Evolutionary conservation across 2,113 vertebrate species (phyloP), one percentile per base, ranked within the genome.

Genomic region (Oryzias javanicus): DNA sequence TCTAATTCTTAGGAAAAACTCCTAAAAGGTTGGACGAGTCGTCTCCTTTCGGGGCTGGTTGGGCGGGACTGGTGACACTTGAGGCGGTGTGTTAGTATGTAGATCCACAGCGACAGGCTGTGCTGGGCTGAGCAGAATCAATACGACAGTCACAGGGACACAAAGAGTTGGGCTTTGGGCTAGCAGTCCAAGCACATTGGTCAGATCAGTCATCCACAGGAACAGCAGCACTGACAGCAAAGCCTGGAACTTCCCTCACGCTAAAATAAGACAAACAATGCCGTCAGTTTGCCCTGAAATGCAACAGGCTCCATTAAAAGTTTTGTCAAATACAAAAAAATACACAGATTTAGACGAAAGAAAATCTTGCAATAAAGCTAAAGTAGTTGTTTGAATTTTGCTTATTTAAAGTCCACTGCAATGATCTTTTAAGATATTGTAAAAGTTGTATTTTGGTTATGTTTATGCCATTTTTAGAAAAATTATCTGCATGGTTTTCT

Each of bases 111-210:
- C 93, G 96, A 99, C 97, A 96, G 93, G 94, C 94, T 87, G 88
- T 89, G 90, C 93, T 47, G 87, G 91, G 91, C 87, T 85, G 91
- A 95, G 92, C 90, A 91, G 95, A 98, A 98, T 99, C 90, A 92
- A 98, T 99, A 94, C 94, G 97, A 98, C 95, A 99, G 95, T 95
- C 94, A 93, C 93, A 89, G 89, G 92, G 92, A 94, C 92, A 93
- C 87, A 90, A 78, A 62, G 90, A 93, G 94, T 89, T 92, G 92
- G 88, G 94, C 94, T 93, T 90, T 60, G 94, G 97, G 96, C 95
- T 92, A 96, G 94, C 94, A 95, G 94, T 98, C 97, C 92, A 94
- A 96, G 91, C 93, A 89, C 94, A 96, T 99, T 95, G 95, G 94
- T 93, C 93, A 92, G 93, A 95, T 97, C 95, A 98, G 81, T 92